Evolutionary conservation across 2,888 invertebrate species (phyloP).

Genomic region (Erebia epiphron): DNA sequence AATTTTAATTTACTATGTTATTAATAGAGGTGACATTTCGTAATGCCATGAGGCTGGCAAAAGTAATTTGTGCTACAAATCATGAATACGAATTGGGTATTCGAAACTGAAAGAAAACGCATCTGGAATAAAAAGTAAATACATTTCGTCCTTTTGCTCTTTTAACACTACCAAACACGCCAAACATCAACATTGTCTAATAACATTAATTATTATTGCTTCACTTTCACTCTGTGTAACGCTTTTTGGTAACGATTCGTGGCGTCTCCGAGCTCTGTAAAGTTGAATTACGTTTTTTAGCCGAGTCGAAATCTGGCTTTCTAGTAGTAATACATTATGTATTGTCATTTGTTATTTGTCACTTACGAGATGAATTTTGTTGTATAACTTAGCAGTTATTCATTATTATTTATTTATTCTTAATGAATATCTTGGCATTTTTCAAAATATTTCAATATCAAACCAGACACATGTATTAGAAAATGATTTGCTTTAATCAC

Average conservation of each 20-base stretch:
- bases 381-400: not conserved
- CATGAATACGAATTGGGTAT: slow-evolving; percentile 64
- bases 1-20: slow-evolving; percentile 41
- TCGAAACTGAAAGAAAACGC: slow-evolving; percentile 62
- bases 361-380: slow-evolving; percentile 1
- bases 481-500: slow-evolving; percentile 70
- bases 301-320: slow-evolving; percentile 58
- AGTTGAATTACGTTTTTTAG: slow-evolving; percentile 58
- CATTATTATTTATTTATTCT: too few species aligned
- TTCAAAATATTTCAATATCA: slow-evolving; percentile 30
- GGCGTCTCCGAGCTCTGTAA: slow-evolving; percentile 58
- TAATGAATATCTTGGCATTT: too few species aligned
- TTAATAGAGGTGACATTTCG: slow-evolving; percentile 51
- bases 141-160: slow-evolving; percentile 39
- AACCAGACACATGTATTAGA: slow-evolving; percentile 41
- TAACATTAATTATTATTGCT: slow-evolving; percentile 62
- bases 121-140: slow-evolving; percentile 64
- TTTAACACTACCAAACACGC: slow-evolving; percentile 39
- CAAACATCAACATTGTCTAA: slow-evolving; percentile 54
- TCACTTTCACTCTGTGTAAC: slow-evolving; percentile 72
- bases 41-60: slow-evolving; percentile 57
- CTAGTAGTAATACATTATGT: slow-evolving; percentile 56
- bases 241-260: slow-evolving; percentile 68
- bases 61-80: slow-evolving; percentile 56
- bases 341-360: slow-evolving; percentile 41